These are phyloP conservation scores for Neostethus bicornis DNA, from an alignment of 2,797 vertebrate species.

Conservation along the genomic window DNA sequence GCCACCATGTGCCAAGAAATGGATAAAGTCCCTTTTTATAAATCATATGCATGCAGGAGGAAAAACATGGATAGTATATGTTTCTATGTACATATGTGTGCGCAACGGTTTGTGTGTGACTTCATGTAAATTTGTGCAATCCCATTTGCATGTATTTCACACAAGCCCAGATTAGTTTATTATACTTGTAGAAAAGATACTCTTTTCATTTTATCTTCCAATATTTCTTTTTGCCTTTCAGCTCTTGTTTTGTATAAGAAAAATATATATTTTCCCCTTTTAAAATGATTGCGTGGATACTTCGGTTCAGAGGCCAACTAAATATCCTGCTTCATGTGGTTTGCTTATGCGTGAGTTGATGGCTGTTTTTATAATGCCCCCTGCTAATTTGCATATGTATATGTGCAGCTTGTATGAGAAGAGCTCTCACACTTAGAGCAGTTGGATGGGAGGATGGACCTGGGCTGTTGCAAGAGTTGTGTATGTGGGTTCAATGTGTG, in stretches of 20 bases:
- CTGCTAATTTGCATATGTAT: conserved; percentile 82
- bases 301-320: conserved; percentile 56
- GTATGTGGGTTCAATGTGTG: conserved; percentile 58
- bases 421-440: conserved; percentile 75
- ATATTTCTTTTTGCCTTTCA: conserved; percentile 48
- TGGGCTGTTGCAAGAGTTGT: conserved; percentile 62
- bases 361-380: conserved; percentile 74
- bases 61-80: conserved; percentile 67
- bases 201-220: conserved; percentile 56
- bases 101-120: conserved; percentile 44
- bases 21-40: conserved; percentile 42
- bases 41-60: conserved; percentile 63
- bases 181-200: conserved; percentile 57
- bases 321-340: conserved; percentile 47
- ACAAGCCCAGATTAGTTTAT: conserved; percentile 72
- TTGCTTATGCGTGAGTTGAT: conserved; percentile 57
- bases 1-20: conserved; percentile 46
- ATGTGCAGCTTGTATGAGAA: conserved; percentile 80
- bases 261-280: conserved; percentile 53
- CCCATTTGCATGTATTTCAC: conserved; percentile 78
- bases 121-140: conserved; percentile 62
- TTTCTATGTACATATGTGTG: conserved; percentile 51
- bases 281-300: conserved; percentile 55
- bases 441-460: conserved; percentile 63
- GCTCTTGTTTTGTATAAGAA: conserved; percentile 60